Evolutionary conservation across 1,140 invertebrate species (phyloP).

Genomic region (Octopus bimaculoides): DNA sequence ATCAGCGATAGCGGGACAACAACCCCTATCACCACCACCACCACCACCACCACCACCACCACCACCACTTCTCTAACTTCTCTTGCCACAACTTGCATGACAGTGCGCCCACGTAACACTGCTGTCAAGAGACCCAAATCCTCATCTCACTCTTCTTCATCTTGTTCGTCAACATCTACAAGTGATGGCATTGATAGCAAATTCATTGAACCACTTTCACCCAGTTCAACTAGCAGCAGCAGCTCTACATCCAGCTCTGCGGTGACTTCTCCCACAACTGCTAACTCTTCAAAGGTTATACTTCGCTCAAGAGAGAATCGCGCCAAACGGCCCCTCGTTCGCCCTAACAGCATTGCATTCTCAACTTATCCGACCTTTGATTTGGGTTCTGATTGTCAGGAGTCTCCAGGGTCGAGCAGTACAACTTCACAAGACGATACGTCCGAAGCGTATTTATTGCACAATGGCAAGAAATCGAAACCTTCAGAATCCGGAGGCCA

Average conservation of each 20-base stretch:
- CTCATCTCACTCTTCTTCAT: constrained; percentile 2
- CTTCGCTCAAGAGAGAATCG: constrained; percentile 46
- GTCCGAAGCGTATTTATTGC: constrained; percentile 39
- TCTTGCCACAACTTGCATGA: constrained; percentile 7
- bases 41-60: constrained; percentile 8
- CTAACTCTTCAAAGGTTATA: constrained; percentile 32
- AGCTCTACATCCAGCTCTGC: constrained; percentile 13
- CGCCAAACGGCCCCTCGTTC: constrained; percentile 41
- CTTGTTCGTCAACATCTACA: not conserved
- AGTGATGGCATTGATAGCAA: constrained; percentile 21
- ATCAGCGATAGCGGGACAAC: constrained; percentile 19
- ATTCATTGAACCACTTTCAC: constrained; percentile 25
- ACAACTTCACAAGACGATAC: constrained; percentile 42
- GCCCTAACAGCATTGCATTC: constrained; percentile 55
- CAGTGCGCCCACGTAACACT: constrained; percentile 6
- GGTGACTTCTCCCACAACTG: constrained; percentile 17
- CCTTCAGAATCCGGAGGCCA: constrained; percentile 28
- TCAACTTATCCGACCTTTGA: constrained; percentile 53
- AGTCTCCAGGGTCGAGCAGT: constrained; percentile 35
- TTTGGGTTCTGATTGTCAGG: constrained; percentile 40
- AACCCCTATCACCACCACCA: constrained; percentile 21
- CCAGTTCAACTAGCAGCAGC: constrained; percentile 30
- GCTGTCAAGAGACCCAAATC: constrained; percentile 15
- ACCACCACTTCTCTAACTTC: constrained; percentile 21
- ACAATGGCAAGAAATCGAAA: constrained; percentile 43